These are phyloP conservation scores for Rhea americana DNA, from an alignment of 2,113 vertebrate genomes.

Conservation along the genomic window DNA sequence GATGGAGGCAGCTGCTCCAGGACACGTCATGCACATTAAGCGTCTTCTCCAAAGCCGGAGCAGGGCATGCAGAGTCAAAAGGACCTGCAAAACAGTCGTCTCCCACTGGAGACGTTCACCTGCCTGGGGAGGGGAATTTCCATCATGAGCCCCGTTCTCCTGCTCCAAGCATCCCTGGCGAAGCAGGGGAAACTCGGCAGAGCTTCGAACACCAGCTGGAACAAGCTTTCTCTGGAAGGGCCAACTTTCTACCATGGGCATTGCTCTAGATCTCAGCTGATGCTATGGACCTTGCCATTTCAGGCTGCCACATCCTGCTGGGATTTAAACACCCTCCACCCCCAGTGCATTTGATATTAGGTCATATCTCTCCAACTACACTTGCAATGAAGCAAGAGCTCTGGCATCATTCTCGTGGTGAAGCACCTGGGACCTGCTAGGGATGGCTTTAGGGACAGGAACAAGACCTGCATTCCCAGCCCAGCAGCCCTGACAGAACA, in stretches of 20 bases:
- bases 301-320: neutral
- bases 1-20: neutral
- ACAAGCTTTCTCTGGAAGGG: neutral
- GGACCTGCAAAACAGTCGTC: neutral
- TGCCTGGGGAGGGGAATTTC: neutral
- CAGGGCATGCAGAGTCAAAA: neutral
- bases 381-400: neutral
- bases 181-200: neutral
- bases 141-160: neutral
- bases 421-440: neutral
- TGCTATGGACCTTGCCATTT: neutral
- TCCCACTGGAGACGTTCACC: neutral
- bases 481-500: fast-evolving
- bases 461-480: neutral
- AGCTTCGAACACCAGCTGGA: constrained; percentile 24
- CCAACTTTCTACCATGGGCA: neutral
- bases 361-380: neutral
- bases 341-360: neutral
- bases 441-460: neutral
- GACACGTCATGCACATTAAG: neutral
- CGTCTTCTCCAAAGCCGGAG: neutral
- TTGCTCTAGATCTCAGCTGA: neutral
- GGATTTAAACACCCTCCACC: neutral
- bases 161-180: neutral
- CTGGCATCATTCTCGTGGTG: neutral